phyloP scores from a whole-genome alignment of 30 jellyfish, hydroid and myxozoan species.

The Cassiopea andromeda region DNA sequence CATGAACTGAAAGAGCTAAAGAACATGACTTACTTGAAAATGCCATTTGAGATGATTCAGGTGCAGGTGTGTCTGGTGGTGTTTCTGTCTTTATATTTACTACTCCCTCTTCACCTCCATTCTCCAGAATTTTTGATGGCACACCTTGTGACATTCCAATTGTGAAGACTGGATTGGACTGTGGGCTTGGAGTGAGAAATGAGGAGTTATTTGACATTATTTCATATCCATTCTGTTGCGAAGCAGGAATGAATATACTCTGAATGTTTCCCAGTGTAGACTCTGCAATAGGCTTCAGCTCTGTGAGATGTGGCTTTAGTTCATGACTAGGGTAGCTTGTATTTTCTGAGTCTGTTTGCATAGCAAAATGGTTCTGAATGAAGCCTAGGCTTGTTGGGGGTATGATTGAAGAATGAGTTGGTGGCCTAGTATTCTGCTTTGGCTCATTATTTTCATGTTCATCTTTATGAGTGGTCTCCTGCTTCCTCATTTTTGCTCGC shows the following conservation, averaged over 20 bases:
- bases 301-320: slow-evolving; percentile 78
- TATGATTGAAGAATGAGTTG: slow-evolving; percentile 47
- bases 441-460: slow-evolving; percentile 19
- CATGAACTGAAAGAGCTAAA: background rate
- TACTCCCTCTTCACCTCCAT: slow-evolving; percentile 44
- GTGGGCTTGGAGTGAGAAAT: slow-evolving; percentile 88
- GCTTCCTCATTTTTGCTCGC: slow-evolving; percentile 97
- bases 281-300: slow-evolving; percentile 80
- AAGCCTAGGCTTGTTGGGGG: slow-evolving; percentile 70
- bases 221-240: slow-evolving; percentile 88
- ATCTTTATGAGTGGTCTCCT: slow-evolving; percentile 66
- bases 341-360: slow-evolving; percentile 55
- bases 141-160: slow-evolving; percentile 75
- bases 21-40: slow-evolving; percentile 82
- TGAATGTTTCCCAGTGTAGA: slow-evolving; percentile 74
- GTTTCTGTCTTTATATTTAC: slow-evolving; percentile 81
- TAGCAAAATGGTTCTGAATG: slow-evolving; percentile 43
- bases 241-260: slow-evolving; percentile 75
- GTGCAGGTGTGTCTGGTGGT: slow-evolving; percentile 90
- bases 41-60: slow-evolving; percentile 65
- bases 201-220: slow-evolving; percentile 72
- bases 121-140: slow-evolving; percentile 31
- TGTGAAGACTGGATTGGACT: slow-evolving; percentile 79
- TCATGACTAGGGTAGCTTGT: slow-evolving; percentile 65
- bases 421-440: slow-evolving; percentile 40